Evolutionary conservation across 2,888 invertebrate species (phyloP).

Genomic region (Hoplodrina ambigua): DNA sequence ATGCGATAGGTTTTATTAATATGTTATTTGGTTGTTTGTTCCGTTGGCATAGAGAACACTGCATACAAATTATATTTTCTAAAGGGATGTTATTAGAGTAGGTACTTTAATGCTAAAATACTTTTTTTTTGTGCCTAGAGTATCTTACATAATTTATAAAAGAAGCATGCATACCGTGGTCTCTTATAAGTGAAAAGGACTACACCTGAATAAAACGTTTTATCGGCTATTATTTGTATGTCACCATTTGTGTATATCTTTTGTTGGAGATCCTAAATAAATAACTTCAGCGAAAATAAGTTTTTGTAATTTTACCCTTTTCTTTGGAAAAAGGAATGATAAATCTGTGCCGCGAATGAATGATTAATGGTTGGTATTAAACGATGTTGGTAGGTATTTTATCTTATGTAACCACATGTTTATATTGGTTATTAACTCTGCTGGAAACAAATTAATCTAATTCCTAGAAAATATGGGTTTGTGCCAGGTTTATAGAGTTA

Average conservation of each 20-base stretch:
- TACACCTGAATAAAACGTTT: too few relatives aligned
- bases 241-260: too few relatives aligned
- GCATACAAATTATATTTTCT: background rate
- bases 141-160: too few relatives aligned
- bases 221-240: too few relatives aligned
- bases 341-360: background rate
- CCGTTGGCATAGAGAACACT: background rate
- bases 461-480: slow-evolving; percentile 30
- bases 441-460: slow-evolving; percentile 36
- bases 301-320: background rate
- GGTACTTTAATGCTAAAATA: too few relatives aligned
- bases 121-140: too few relatives aligned
- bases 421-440: slow-evolving; percentile 34
- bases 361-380: slow-evolving; percentile 22
- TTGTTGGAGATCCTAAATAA: too few relatives aligned
- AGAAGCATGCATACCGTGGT: too few relatives aligned
- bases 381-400: background rate
- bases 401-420: slow-evolving; percentile 20
- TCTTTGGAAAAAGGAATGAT: slow-evolving; percentile 8
- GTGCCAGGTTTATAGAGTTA: slow-evolving; percentile 46
- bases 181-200: too few relatives aligned
- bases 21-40: background rate
- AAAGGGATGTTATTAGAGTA: too few relatives aligned
- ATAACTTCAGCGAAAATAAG: too few relatives aligned
- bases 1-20: slow-evolving; percentile 7